Evolutionary conservation across 2,888 invertebrate genomes (phyloP), one percentile per base, ranked within the genome.

Genomic region (Drosophila pseudotakahashii): DNA sequence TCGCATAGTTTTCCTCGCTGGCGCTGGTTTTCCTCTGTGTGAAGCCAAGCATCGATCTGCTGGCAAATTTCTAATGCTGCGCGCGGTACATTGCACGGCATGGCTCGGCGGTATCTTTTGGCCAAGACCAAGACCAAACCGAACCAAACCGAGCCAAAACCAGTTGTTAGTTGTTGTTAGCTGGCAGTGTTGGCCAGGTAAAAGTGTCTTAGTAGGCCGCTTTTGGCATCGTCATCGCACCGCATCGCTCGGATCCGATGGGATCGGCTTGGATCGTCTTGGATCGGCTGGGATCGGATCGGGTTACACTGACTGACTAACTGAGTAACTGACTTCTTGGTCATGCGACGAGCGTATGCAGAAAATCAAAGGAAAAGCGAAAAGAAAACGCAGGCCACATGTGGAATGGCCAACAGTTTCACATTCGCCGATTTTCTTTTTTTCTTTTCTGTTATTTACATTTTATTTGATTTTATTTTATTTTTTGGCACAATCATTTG

Each of bases 41-140:
- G 59, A 36, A 64, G 42, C 45, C 66, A 55, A 70, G 67, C 77
- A 62, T 81, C 78, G 71, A 76, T 73, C 73, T 71, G 47, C 48
- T 81, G 76, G 78, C 78, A 77, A 88, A 88, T 84, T 84, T 84
- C 84, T 88, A 84, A 84, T 84, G 86, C 78, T 64, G 32, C 36
- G 32, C 42, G 39, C 42, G 41, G 42, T 32, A 32, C 47, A 11
- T 11, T 47, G 47, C 47, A 47, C 47, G 47, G 47, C 30, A 32
- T 47, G 47, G 47, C 47, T 47, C 47, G 47, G 42, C 26, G 7
- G 48, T 19, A 19, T 48, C 48, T 48, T 47, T 48, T 57, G 51
- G 67, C 66, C 47, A 63, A 79, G 32, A 45, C n/a, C 34, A 34
- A 34, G 34, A 34, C 11, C 34, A 34, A 34, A 4, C 7, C n/a